Percentiles rank a stretch among this genome's conserved stretches.
These are phyloP conservation scores for Hydrocynus forskahlii DNA, from an alignment of 2,797 vertebrate species.

Conservation along the genomic window DNA sequence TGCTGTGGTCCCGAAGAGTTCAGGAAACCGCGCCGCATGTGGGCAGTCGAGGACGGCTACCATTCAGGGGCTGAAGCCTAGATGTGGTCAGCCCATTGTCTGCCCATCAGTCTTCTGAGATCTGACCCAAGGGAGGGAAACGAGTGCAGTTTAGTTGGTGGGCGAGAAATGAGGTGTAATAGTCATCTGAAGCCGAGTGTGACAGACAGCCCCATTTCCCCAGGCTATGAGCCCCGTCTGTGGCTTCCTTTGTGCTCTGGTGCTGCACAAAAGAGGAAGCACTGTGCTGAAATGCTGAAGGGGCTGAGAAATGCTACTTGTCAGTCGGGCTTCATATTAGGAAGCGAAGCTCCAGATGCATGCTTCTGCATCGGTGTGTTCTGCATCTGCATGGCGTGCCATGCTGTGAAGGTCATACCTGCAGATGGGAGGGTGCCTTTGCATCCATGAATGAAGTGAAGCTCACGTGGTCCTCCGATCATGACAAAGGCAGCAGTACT, in stretches of 20 bases:
- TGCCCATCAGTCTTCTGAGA: constrained; percentile 18
- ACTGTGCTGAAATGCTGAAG: constrained; percentile 42
- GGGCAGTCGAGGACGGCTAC: constrained; percentile 8
- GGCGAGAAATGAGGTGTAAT: constrained; percentile 58
- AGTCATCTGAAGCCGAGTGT: constrained; percentile 24
- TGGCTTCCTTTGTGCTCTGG: constrained; percentile 63
- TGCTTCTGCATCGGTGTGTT: constrained; percentile 23
- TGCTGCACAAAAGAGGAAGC: constrained; percentile 66
- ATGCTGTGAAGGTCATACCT: constrained; percentile 46
- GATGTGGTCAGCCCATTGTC: constrained; percentile 55
- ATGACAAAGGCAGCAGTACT: constrained; percentile 22
- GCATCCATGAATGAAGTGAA: constrained; percentile 41
- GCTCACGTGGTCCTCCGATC: constrained; percentile 26
- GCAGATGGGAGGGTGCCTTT: constrained; percentile 40
- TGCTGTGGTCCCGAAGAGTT: constrained; percentile 33
- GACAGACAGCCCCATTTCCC: constrained; percentile 56
- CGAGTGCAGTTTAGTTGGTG: neutral
- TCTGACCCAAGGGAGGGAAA: constrained; percentile 6
- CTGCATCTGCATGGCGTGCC: constrained; percentile 5
- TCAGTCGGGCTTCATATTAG: constrained; percentile 5
- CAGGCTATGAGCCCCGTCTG: constrained; percentile 31
- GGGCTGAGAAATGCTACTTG: constrained; percentile 36
- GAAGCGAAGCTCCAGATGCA: constrained; percentile 52
- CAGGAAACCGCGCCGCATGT: constrained; percentile 16
- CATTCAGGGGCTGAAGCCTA: constrained; percentile 25